Conservation (phyloP, 92 coral and sea anemone species). For the Umimayanthus kanabou region DNA sequence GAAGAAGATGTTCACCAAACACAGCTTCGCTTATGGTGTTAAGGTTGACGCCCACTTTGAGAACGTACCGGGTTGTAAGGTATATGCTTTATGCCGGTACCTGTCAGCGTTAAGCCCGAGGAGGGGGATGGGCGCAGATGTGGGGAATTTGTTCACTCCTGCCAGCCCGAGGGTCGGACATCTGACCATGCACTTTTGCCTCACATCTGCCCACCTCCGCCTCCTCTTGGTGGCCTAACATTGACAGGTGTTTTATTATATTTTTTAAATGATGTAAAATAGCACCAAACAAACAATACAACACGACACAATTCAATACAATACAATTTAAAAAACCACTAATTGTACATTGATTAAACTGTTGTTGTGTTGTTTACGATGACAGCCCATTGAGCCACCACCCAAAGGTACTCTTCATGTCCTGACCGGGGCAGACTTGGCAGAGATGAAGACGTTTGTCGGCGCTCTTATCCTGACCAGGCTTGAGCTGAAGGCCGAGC, state of each 20-base stretch:
- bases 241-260: no score
- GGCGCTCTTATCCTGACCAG: conserved; percentile 37
- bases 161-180: no score
- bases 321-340: no score
- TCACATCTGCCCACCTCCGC: no score
- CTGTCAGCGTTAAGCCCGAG: background rate
- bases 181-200: no score
- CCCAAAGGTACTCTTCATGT: conserved; percentile 1
- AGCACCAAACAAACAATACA: no score
- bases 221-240: no score
- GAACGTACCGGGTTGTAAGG: conserved; percentile 23
- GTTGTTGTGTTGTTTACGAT: background rate
- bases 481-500: conserved; percentile 35
- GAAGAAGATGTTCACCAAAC: conserved; percentile 40
- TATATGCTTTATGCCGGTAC: background rate
- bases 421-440: conserved; percentile 29
- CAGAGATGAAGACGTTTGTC: conserved; percentile 42
- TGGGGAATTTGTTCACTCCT: no score
- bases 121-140: no score
- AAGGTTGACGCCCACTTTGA: conserved; percentile 4
- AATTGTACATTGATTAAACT: no score
- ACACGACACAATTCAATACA: no score
- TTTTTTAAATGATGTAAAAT: no score
- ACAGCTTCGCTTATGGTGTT: conserved; percentile 22
- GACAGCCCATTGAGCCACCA: conserved; percentile 10